These are phyloP conservation scores for Chelmon rostratus DNA, from an alignment of 2,797 vertebrate genomes.

Conservation along the genomic window DNA sequence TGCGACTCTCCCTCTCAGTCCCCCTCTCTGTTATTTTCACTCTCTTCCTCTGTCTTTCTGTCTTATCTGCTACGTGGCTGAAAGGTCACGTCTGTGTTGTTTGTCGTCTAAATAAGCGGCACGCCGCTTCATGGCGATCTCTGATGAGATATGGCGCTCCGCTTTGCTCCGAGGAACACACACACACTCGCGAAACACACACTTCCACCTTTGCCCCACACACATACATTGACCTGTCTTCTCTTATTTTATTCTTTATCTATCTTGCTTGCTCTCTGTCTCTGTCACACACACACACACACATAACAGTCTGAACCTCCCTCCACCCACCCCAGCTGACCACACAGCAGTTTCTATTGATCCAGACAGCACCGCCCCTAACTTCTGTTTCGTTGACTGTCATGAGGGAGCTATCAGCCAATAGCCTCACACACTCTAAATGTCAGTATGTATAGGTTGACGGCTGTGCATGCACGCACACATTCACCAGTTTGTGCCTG, in stretches of 20 bases:
- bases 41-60: slow-evolving; percentile 59
- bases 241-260: slow-evolving; percentile 71
- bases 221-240: slow-evolving; percentile 63
- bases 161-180: slow-evolving; percentile 35
- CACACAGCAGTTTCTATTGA: slow-evolving; percentile 74
- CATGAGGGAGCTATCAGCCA: slow-evolving; percentile 66
- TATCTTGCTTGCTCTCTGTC: slow-evolving; percentile 54
- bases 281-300: slow-evolving; percentile 36
- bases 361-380: slow-evolving; percentile 61
- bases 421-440: slow-evolving; percentile 66
- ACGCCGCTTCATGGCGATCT: slow-evolving; percentile 77
- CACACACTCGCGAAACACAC: slow-evolving; percentile 24
- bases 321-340: slow-evolving; percentile 42
- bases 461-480: slow-evolving; percentile 19
- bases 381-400: slow-evolving; percentile 72
- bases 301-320: slow-evolving; percentile 24
- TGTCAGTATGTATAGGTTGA: slow-evolving; percentile 75
- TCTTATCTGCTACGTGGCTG: slow-evolving; percentile 80
- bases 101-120: slow-evolving; percentile 87
- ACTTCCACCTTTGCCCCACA: slow-evolving; percentile 24
- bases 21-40: slow-evolving; percentile 41
- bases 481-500: neutral
- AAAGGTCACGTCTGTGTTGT: slow-evolving; percentile 88
- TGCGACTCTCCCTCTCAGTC: slow-evolving; percentile 24
- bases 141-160: slow-evolving; percentile 77